Evolutionary conservation across 2,797 vertebrate species (phyloP).

Genomic region (Tachyglossus aculeatus): DNA sequence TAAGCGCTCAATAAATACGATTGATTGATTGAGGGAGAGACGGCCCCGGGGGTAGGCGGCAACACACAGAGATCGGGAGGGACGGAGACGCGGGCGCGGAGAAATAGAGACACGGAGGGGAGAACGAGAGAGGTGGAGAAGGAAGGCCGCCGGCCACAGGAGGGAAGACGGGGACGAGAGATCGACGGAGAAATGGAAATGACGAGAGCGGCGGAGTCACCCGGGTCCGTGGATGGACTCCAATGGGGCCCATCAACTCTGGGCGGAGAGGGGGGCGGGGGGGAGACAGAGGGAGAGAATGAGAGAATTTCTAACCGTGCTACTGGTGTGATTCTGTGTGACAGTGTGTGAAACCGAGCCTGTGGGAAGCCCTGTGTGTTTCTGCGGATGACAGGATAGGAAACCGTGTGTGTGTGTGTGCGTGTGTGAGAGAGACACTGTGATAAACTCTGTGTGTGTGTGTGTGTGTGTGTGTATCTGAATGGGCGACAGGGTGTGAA

Average conservation of each 20-base stretch:
- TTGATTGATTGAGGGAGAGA: no score
- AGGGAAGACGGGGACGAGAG: conserved; percentile 29
- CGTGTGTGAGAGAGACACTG: neutral
- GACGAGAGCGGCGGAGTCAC: conserved; percentile 61
- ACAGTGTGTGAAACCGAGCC: no score
- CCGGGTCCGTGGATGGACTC: conserved; percentile 66
- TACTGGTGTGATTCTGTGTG: no score
- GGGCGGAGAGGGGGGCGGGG: conserved; percentile 45
- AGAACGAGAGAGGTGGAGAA: conserved; percentile 27
- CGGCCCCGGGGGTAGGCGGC: neutral
- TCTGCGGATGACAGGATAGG: neutral
- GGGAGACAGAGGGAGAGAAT: no score
- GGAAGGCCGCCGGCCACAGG: conserved; percentile 60
- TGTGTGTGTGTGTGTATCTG: conserved; percentile 4
- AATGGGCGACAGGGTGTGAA: neutral
- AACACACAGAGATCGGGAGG: neutral
- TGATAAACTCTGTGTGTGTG: conserved; percentile 31
- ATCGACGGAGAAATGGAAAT: conserved; percentile 66
- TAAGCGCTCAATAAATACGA: no score
- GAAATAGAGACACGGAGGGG: conserved; percentile 57
- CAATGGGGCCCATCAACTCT: conserved; percentile 67
- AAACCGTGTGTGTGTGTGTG: neutral
- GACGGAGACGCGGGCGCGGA: conserved; percentile 41
- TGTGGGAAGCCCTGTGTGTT: no score
- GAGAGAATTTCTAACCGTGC: no score